Evolutionary conservation across 2,888 invertebrate species (phyloP).

Genomic region (Parnassius apollo): DNA sequence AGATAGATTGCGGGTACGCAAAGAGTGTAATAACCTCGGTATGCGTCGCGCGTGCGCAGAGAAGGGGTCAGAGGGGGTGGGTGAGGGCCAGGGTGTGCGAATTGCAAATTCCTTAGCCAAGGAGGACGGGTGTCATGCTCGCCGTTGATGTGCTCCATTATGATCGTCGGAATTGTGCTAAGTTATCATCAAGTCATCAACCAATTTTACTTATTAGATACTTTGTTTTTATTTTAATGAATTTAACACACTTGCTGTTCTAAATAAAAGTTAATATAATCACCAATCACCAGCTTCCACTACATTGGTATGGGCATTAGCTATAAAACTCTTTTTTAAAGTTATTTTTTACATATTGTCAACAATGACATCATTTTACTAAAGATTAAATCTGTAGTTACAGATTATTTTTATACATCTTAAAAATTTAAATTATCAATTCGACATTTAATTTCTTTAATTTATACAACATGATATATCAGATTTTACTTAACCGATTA

Average conservation of each 20-base stretch:
- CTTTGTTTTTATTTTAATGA: too few species aligned
- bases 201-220: neutral
- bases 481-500: too few species aligned
- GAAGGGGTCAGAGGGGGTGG: constrained; percentile 26
- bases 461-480: too few species aligned
- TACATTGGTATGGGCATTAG: too few species aligned
- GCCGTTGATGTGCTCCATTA: constrained; percentile 37
- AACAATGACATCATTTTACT: constrained; percentile 5
- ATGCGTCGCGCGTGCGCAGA: constrained; percentile 45
- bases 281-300: too few species aligned
- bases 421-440: too few species aligned
- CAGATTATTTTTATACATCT: too few species aligned
- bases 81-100: constrained; percentile 29
- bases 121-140: constrained; percentile 48
- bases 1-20: constrained; percentile 41
- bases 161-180: constrained; percentile 21
- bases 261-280: too few species aligned
- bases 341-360: too few species aligned
- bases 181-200: constrained; percentile 1
- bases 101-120: constrained; percentile 55
- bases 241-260: too few species aligned
- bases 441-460: too few species aligned
- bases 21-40: constrained; percentile 67
- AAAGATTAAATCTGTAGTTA: neutral
- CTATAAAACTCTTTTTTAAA: too few species aligned